A percentile compares a stretch with the other conserved stretches of the same genome.
These are phyloP conservation scores for Campoletis raptor DNA, from an alignment of 2,888 invertebrate genomes.

Conservation along the genomic window DNA sequence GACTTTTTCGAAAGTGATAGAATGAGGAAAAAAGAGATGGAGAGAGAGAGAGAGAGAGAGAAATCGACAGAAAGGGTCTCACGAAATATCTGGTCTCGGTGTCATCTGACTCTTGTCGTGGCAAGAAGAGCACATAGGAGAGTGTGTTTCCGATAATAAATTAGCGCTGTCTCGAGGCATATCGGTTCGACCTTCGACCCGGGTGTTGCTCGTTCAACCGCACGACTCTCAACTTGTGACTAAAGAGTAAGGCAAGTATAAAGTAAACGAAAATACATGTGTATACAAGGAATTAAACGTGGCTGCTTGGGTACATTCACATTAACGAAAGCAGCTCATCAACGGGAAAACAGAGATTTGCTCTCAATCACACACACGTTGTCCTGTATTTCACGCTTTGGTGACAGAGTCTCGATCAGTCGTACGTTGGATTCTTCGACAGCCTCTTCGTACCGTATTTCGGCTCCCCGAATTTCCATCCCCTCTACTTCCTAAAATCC, in stretches of 20 bases:
- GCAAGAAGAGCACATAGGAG: constrained; percentile 11
- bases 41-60: neutral
- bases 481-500: neutral
- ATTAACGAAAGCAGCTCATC: constrained; percentile 9
- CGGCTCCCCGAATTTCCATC: constrained; percentile 9
- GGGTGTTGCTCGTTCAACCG: constrained; percentile 49
- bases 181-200: constrained; percentile 79
- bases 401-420: constrained; percentile 59
- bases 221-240: constrained; percentile 49
- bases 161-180: constrained; percentile 76
- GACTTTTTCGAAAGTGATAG: constrained; percentile 3
- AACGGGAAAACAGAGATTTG: constrained; percentile 27
- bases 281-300: neutral
- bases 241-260: constrained; percentile 38
- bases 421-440: constrained; percentile 55
- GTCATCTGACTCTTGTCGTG: constrained; percentile 25
- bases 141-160: constrained; percentile 77
- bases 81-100: neutral
- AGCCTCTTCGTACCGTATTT: constrained; percentile 43
- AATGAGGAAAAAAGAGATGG: neutral
- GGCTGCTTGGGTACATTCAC: constrained; percentile 37
- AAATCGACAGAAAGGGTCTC: constrained; percentile 2
- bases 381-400: constrained; percentile 39
- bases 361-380: constrained; percentile 14
- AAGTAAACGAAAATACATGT: constrained; percentile 11